Percentiles rank a stretch among this genome's conserved stretches.
Evolutionary conservation across 2,113 vertebrate species (phyloP).

Genomic region (Promerops cafer): DNA sequence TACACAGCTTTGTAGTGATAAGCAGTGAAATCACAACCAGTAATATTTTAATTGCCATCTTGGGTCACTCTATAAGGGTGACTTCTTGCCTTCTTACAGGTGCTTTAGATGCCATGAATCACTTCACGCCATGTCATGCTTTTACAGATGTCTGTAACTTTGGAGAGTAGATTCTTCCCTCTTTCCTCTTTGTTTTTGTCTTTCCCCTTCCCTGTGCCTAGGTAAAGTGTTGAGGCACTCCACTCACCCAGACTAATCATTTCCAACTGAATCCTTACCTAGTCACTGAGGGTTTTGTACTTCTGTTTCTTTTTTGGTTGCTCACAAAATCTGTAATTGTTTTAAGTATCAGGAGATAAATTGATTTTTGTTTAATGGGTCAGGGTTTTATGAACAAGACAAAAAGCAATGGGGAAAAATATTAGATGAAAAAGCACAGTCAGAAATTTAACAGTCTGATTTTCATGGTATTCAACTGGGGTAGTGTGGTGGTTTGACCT

Average conservation of each 20-base stretch:
- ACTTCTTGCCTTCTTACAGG: not conserved
- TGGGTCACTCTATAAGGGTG: not conserved
- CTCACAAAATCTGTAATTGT: not conserved
- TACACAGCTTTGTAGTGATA: not conserved
- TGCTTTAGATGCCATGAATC: not conserved
- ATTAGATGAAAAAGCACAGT: not conserved
- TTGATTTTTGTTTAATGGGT: not conserved
- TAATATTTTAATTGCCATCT: not conserved
- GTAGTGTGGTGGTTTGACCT: not conserved
- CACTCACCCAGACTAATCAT: not conserved
- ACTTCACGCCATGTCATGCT: not conserved
- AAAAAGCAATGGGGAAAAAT: not conserved
- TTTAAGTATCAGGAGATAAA: not conserved
- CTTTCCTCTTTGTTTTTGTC: not conserved
- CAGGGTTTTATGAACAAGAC: not conserved
- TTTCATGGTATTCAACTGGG: not conserved
- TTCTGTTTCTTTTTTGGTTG: not conserved
- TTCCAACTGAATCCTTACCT: not conserved
- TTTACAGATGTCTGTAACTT: not conserved
- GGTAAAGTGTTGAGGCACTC: not conserved
- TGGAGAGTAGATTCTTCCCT: not conserved
- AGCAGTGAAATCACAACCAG: not conserved
- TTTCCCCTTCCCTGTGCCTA: not conserved
- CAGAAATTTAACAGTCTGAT: not conserved
- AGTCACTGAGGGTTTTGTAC: not conserved